phyloP scores from a whole-genome alignment of 2,113 vertebrate genomes.

The Grus americana region DNA sequence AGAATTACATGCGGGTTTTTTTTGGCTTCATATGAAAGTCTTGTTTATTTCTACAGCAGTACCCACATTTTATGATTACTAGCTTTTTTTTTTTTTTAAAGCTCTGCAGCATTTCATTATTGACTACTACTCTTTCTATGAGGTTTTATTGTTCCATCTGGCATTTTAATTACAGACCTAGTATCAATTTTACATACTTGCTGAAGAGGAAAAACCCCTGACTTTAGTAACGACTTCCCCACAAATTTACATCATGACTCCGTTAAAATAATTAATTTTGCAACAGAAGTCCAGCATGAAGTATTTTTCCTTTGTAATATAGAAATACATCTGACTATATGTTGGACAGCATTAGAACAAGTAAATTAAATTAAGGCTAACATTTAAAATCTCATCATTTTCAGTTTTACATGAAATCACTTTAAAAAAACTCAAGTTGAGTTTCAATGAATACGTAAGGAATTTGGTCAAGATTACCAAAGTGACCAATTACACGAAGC shows the following conservation, averaged over 20 bases:
- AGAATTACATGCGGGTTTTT: background rate
- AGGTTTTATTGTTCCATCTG: slow-evolving; percentile 34
- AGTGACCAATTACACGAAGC: rapidly evolving
- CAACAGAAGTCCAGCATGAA: background rate
- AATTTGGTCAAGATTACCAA: background rate
- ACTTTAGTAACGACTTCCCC: background rate
- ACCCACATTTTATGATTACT: background rate
- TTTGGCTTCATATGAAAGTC: background rate
- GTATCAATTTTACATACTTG: background rate
- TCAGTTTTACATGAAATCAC: background rate
- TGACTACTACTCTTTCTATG: background rate
- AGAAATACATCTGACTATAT: background rate
- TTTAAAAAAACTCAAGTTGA: background rate
- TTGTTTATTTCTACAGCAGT: background rate
- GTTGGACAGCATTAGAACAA: background rate
- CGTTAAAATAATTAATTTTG: background rate
- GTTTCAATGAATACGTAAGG: background rate
- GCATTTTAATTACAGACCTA: slow-evolving; percentile 39
- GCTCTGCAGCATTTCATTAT: background rate
- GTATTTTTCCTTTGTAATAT: background rate
- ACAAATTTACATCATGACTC: background rate
- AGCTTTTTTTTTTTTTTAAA: background rate
- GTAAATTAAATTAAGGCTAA: background rate
- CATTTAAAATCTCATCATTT: background rate
- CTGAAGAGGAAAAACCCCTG: background rate